Evolutionary conservation across 2,888 invertebrate species (phyloP).

Genomic region (Dascillus cervinus): DNA sequence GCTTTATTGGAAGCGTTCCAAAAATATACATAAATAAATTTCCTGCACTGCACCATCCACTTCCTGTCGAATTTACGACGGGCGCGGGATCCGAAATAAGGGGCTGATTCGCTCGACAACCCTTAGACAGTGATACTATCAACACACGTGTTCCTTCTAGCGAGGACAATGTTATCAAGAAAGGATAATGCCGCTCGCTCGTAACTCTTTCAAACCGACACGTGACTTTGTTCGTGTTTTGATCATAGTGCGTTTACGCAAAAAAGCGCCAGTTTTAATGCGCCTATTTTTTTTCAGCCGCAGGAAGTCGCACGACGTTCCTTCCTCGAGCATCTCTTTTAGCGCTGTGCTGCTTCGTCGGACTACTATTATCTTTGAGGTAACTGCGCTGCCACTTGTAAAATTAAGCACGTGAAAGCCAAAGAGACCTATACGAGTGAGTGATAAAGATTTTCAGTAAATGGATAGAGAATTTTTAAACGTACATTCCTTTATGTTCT

Average conservation of each 20-base stretch:
- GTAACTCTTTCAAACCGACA: slow-evolving; percentile 28
- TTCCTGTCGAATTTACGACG: slow-evolving; percentile 35
- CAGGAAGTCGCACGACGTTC: slow-evolving; percentile 33
- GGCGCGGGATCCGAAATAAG: slow-evolving; percentile 17
- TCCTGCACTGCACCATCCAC: slow-evolving; percentile 38
- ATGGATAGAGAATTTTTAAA: slow-evolving; percentile 12
- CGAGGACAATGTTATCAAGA: slow-evolving; percentile 30
- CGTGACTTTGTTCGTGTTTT: slow-evolving; percentile 18
- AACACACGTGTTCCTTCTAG: slow-evolving; percentile 26
- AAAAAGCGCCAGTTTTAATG: slow-evolving; percentile 10
- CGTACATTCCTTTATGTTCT: slow-evolving; percentile 16
- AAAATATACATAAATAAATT: slow-evolving; percentile 43
- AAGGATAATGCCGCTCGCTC: slow-evolving; percentile 28
- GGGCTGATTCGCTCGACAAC: slow-evolving; percentile 12
- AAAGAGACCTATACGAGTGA: slow-evolving; percentile 26
- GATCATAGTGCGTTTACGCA: slow-evolving; percentile 8
- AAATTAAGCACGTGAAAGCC: slow-evolving; percentile 25
- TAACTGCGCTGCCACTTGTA: slow-evolving; percentile 28
- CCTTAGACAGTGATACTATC: slow-evolving; percentile 25
- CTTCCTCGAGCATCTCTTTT: slow-evolving; percentile 30
- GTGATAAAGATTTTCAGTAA: no score
- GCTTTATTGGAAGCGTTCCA: slow-evolving; percentile 37
- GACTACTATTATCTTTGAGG: slow-evolving; percentile 28
- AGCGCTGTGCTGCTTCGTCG: slow-evolving; percentile 28
- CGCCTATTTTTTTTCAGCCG: slow-evolving; percentile 31